Evolutionary conservation across 2,888 invertebrate species (phyloP).

Genomic region (Troilus luridus): DNA sequence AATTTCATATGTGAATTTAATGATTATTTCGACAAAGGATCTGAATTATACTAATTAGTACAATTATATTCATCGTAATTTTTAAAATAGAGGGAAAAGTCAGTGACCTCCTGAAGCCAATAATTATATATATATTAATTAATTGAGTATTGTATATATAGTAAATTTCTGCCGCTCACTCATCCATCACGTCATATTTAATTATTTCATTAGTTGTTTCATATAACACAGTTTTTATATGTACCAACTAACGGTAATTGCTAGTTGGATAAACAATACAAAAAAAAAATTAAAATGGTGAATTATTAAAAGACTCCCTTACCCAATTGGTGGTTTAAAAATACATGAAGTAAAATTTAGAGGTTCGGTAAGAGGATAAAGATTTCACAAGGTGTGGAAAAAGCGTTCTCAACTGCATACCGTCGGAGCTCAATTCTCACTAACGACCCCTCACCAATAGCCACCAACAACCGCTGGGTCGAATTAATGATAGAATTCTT

Average conservation of each 20-base stretch:
- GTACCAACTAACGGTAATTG: conserved; percentile 26
- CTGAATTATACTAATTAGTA: no score
- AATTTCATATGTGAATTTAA: no score
- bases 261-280: background rate
- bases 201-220: background rate
- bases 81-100: no score
- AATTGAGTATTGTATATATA: background rate
- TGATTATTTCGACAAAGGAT: no score
- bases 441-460: background rate
- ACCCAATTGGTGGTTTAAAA: conserved; percentile 23
- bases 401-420: conserved; percentile 9
- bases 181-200: background rate
- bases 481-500: background rate
- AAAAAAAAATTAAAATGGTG: background rate
- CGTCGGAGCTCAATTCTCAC: background rate
- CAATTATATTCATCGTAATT: no score
- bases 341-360: background rate
- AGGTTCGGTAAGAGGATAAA: background rate
- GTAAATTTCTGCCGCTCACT: background rate
- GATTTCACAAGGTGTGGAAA: conserved; percentile 39
- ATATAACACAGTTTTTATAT: background rate
- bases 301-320: conserved; percentile 15
- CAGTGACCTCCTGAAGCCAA: no score
- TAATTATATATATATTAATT: no score
- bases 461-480: background rate